A percentile compares a stretch with the other conserved stretches of the same genome.
Evolutionary conservation across 64 coral and sea anemone species (phyloP).

Genomic region (Dendronephthya gigantea): DNA sequence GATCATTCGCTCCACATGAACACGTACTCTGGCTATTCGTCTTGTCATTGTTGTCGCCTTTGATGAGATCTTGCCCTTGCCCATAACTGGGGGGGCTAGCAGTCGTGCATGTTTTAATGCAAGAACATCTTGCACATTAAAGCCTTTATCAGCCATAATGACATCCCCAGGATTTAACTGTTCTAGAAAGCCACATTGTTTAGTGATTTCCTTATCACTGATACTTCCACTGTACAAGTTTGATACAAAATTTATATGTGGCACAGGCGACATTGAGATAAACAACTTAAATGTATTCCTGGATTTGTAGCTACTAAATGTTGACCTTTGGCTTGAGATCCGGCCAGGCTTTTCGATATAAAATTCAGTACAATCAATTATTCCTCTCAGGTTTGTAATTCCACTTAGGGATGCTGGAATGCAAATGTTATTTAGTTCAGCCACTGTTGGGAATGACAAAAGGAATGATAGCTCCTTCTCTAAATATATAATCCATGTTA

Average conservation of each 20-base stretch:
- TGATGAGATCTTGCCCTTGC: slow-evolving; percentile 8
- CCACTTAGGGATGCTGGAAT: not conserved
- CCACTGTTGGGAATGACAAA: slow-evolving; percentile 10
- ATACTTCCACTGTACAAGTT: slow-evolving; percentile 1
- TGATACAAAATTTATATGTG: not conserved
- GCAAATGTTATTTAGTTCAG: slow-evolving; percentile 1
- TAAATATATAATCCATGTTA: not conserved
- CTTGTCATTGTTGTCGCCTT: slow-evolving; percentile 15
- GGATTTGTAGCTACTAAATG: not conserved
- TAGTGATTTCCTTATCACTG: slow-evolving; percentile 10
- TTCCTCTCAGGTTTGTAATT: not conserved
- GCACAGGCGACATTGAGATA: slow-evolving; percentile 7
- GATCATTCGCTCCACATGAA: slow-evolving; percentile 1
- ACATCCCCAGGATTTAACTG: slow-evolving; percentile 5
- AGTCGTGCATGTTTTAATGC: not conserved
- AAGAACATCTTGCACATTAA: slow-evolving; percentile 15
- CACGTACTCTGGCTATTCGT: not conserved
- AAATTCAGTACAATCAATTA: slow-evolving; percentile 17
- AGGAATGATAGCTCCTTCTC: not conserved
- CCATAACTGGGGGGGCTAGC: not conserved
- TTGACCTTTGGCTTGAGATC: slow-evolving; percentile 13
- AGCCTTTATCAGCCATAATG: slow-evolving; percentile 17
- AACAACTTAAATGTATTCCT: slow-evolving; percentile 14
- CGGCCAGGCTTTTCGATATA: not conserved
- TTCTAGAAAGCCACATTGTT: slow-evolving; percentile 4